Base-by-base conservation (phyloP, 2,113 vertebrate genomes). In the Falco punctatus region DNA sequence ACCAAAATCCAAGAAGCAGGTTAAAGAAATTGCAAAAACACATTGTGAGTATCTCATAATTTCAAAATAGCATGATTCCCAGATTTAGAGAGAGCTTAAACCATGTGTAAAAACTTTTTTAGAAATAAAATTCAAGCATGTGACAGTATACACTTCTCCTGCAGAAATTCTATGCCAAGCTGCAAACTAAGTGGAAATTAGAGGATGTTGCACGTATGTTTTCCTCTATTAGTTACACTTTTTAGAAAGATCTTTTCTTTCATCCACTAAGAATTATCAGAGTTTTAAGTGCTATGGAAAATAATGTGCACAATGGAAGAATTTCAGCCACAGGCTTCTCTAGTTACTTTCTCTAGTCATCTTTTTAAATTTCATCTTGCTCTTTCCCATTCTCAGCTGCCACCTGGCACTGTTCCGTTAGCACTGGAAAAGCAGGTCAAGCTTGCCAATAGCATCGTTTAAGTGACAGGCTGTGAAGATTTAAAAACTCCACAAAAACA, bases 381-480 rank as follows among this genome's bases (percentile, higher is more conserved):
- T 65, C 65, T 84, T 92, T 92, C 85, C 59, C 32, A 83, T 71
- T 27, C 44, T 88, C 78, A 77, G 81, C 89, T 90, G 79, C 79
- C 84, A 92, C 93, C 73, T 97, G 94, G 87, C 92, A 83, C 35
- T 54, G 24, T 84, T 92, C 75, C 0, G 4, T 40, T 70, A 90
- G 33, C 12, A 8, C 33, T 91, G 46, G 69, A 84, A 96, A 92
- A 86, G 54, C 22, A 94, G 51, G 12, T 22, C 21, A 49, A 67
- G 35, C 72, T 90, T 94, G 91, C 92, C 95, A 97, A 64, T 21
- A 80, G 27, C 58, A 54, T 26, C 32, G 0, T 82, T 94, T 96
- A 90, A 97, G 74, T 94, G 96, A 92, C 95, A 95, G 74, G 48
- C 55, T 79, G 67, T 79, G 88, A 96, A 97, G 94, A 87, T 90